Evolutionary conservation across 2,888 invertebrate species (phyloP), one percentile per base, ranked within the genome.

Genomic region (Seira musarum): DNA sequence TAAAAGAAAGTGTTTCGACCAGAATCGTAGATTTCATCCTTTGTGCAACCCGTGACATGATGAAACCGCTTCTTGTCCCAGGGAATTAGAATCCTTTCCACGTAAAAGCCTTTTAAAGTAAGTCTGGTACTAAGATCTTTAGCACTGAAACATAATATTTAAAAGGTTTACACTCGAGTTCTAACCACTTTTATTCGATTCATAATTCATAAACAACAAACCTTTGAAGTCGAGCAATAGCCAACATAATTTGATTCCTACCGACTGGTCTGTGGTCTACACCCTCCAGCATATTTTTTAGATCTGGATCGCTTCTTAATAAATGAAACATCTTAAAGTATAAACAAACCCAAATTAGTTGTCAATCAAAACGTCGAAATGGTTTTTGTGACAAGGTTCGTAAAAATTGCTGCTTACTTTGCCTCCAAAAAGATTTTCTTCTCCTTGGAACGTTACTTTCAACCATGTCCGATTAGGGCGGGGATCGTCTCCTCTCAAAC

Each of bases 141-240:
- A 2, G 73, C 80, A 30, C 80, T 80, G 61, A 2, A 65, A 74
- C 46, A 2, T 22, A 74, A 22, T 21, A 6, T 25, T 3, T n/a
- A 53, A 49, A 49, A 53, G 15, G 46, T n/a, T n/a, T n/a, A n/a
- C n/a, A n/a, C n/a, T n/a, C n/a, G n/a, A n/a, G n/a, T n/a, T n/a
- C n/a, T n/a, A n/a, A n/a, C n/a, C n/a, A n/a, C n/a, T n/a, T n/a
- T n/a, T n/a, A n/a, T n/a, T n/a, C n/a, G n/a, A n/a, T n/a, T n/a
- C n/a, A n/a, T n/a, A n/a, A n/a, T n/a, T n/a, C n/a, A n/a, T 63
- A 67, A 8, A 40, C 1, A n/a, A 53, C 53, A 60, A 70, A 80
- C 80, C 65, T 19, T 70, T 80, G 68, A 19, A 49, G 49, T 30
- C 77, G 53, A 24, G 77, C 74, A 5, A 61, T 30, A n/a, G 81